A percentile compares a stretch with the other conserved stretches of the same genome.
Conservation (phyloP, 2,797 vertebrate species). For the Phoebastria nigripes region DNA sequence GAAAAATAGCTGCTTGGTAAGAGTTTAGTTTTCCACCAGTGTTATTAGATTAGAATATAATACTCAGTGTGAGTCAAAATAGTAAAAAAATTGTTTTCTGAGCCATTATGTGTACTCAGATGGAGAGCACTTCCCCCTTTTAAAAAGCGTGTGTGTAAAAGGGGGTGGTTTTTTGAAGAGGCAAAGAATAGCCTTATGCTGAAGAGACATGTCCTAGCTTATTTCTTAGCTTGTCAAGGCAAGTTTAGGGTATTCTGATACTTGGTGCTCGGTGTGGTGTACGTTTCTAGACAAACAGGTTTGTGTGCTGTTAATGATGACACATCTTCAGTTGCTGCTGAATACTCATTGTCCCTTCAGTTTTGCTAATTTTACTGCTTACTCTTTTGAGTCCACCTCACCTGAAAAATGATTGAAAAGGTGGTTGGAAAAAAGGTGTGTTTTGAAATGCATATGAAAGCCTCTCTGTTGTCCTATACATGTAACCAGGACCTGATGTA, state of each 20-base stretch:
- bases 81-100: not conserved
- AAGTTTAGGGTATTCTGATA: not conserved
- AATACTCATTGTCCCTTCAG: not conserved
- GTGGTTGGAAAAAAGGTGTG: not conserved
- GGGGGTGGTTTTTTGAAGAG: not conserved
- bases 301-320: slow-evolving; percentile 1
- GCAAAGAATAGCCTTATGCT: not conserved
- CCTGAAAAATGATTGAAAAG: not conserved
- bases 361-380: not conserved
- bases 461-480: not conserved
- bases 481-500: not conserved
- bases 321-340: not conserved
- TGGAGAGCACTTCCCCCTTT: not conserved
- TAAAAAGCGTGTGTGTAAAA: not conserved
- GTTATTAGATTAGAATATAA: not conserved
- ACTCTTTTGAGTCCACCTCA: not conserved
- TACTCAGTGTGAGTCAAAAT: not conserved
- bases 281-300: slow-evolving; percentile 21
- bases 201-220: not conserved
- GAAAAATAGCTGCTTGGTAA: not conserved
- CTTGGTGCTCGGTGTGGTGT: fast-evolving
- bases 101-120: not conserved
- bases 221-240: slow-evolving; percentile 10
- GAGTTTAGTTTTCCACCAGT: not conserved
- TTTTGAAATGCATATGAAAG: not conserved